Evolutionary conservation across 2,888 invertebrate genomes (phyloP).

Genomic region (Agrotis puta): DNA sequence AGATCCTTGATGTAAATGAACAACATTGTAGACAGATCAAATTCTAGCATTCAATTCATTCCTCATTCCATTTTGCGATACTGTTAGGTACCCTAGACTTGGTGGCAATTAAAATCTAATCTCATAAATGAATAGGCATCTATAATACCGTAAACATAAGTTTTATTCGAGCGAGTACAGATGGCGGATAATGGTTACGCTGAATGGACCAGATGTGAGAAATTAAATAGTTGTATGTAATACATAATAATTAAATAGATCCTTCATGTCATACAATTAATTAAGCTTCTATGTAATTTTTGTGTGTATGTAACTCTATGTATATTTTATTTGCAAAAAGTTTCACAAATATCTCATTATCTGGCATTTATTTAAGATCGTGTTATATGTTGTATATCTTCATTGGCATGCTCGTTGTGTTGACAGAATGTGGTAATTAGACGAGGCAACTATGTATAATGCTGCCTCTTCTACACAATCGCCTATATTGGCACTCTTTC

Average conservation of each 20-base stretch:
- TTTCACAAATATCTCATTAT: slow-evolving; percentile 67
- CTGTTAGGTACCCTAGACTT: slow-evolving; percentile 34
- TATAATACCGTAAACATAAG: slow-evolving; percentile 55
- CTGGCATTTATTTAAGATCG: slow-evolving; percentile 79
- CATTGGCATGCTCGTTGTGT: slow-evolving; percentile 60
- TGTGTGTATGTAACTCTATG: slow-evolving; percentile 72
- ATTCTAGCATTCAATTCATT: slow-evolving; percentile 43
- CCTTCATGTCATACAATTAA: slow-evolving; percentile 67
- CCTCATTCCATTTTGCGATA: slow-evolving; percentile 33
- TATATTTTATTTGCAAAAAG: slow-evolving; percentile 70
- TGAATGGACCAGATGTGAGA: slow-evolving; percentile 66
- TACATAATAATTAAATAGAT: slow-evolving; percentile 68
- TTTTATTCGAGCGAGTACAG: slow-evolving; percentile 56
- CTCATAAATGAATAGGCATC: slow-evolving; percentile 52
- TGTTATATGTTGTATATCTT: slow-evolving; percentile 67
- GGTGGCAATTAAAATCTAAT: slow-evolving; percentile 52
- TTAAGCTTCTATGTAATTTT: slow-evolving; percentile 74
- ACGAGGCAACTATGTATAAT: slow-evolving; percentile 42
- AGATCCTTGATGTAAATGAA: slow-evolving; percentile 42
- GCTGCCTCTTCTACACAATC: slow-evolving; percentile 29
- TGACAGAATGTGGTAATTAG: slow-evolving; percentile 53
- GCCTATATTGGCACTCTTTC: slow-evolving; percentile 41
- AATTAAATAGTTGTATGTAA: slow-evolving; percentile 65
- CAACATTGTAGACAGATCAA: slow-evolving; percentile 49
- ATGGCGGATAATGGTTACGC: slow-evolving; percentile 60